Evolutionary conservation across 2,888 invertebrate genomes (phyloP).

Genomic region (Cephus nigrinus): DNA sequence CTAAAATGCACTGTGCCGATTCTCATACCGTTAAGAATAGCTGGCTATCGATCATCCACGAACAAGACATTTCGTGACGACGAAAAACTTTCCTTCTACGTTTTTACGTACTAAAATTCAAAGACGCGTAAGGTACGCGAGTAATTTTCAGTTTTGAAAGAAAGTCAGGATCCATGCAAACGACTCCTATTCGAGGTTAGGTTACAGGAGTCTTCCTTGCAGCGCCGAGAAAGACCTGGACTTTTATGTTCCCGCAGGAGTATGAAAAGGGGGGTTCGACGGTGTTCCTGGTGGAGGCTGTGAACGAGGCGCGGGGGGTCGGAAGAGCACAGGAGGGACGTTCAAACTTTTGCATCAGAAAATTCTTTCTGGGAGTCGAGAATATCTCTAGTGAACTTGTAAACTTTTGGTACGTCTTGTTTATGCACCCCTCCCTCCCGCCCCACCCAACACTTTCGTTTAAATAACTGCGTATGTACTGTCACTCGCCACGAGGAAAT

Average conservation of each 20-base stretch:
- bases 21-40: no score
- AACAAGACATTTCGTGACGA: no score
- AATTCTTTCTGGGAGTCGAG: slow-evolving; percentile 43
- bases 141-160: slow-evolving; percentile 33
- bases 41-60: no score
- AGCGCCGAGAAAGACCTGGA: slow-evolving; percentile 19
- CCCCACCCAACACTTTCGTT: slow-evolving; percentile 1
- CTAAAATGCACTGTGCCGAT: no score
- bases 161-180: slow-evolving; percentile 40
- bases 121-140: slow-evolving; percentile 4
- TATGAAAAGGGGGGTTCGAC: not conserved
- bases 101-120: not conserved
- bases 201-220: slow-evolving; percentile 8
- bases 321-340: slow-evolving; percentile 21
- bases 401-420: slow-evolving; percentile 39
- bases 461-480: slow-evolving; percentile 39
- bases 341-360: slow-evolving; percentile 54
- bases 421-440: slow-evolving; percentile 2
- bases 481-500: slow-evolving; percentile 17
- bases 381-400: slow-evolving; percentile 53
- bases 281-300: not conserved
- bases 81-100: no score
- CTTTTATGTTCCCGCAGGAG: slow-evolving; percentile 24
- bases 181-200: slow-evolving; percentile 22
- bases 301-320: not conserved